These are phyloP conservation scores for Mesocricetus auratus DNA, from an alignment of 2,113 vertebrate genomes.

Conservation along the genomic window DNA sequence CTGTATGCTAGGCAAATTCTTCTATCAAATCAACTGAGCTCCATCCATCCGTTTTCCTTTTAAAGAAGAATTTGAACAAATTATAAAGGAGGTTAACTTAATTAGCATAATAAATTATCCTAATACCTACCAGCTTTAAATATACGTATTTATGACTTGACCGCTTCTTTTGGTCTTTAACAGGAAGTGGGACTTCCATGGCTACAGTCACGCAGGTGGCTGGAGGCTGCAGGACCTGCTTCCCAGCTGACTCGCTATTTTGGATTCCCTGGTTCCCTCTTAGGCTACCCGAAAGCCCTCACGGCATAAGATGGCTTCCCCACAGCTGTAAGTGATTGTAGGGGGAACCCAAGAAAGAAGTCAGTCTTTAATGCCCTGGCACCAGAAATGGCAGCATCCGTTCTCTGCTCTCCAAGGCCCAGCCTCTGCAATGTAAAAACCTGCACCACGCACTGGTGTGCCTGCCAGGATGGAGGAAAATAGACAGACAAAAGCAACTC, in stretches of 20 bases:
- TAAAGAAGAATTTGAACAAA: not conserved
- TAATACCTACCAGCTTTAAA: not conserved
- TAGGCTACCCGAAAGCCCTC: not conserved
- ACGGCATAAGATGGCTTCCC: not conserved
- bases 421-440: rapidly evolving
- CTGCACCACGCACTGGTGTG: not conserved
- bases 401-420: not conserved
- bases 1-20: not conserved
- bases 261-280: not conserved
- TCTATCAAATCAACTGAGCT: not conserved
- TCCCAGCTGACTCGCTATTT: not conserved
- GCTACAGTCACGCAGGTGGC: not conserved
- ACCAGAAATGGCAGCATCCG: not conserved
- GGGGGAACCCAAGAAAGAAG: not conserved
- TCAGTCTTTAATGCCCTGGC: not conserved
- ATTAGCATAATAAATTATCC: not conserved
- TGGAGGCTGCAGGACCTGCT: not conserved
- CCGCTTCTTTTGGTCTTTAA: not conserved
- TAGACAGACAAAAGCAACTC: not conserved
- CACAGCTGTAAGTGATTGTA: too few relatives aligned
- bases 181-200: not conserved
- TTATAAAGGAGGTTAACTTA: not conserved
- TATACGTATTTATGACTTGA: not conserved
- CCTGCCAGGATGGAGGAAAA: not conserved
- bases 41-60: not conserved